Evolutionary conservation across 2,888 invertebrate species (phyloP), one percentile per base, ranked within the genome.

Genomic region (Stenotaenia linearis): DNA sequence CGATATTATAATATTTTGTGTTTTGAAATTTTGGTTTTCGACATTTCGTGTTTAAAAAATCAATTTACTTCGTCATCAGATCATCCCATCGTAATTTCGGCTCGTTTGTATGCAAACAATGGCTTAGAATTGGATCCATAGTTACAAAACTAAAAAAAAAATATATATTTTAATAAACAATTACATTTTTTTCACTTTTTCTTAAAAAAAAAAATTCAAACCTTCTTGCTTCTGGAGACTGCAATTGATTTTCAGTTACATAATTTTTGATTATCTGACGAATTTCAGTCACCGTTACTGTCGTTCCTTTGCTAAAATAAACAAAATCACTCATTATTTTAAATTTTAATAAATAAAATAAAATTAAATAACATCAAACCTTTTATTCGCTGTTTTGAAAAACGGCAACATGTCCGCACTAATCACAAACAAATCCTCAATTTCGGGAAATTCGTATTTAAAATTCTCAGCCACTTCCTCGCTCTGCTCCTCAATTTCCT

Each of bases 201-300:
- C 18, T 56, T n/a, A 1, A 7, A 9, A 56, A 9, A 21, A 1
- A 21, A 56, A 56, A 56, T 15, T 56, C 6, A 32, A 85, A 79
- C 83, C 83, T 83, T 82, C 85, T 86, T 86, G 87, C 80, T 18
- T 80, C 80, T 75, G 85, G 85, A 82, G 88, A 84, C 82, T 89
- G 88, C 75, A 93, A 88, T 81, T 89, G 88, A 82, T 91, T 89
- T 80, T 87, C 87, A 84, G 89, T 90, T 61, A 95, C 91, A 87
- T 95, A 94, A 81, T 92, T 90, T 18, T 90, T 91, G 15, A 95
- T 88, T 81, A 89, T 86, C 82, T 90, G 89, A 83, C 93, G 83
- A 25, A 86, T 83, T 77, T 86, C 85, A 35, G 81, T 75, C 12
- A 82, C 80, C 15, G 83, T 81, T 25, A 86, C 75, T 10, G 84